Evolutionary conservation across 2,113 vertebrate species (phyloP).

Genomic region (Amblyornis subalaris): DNA sequence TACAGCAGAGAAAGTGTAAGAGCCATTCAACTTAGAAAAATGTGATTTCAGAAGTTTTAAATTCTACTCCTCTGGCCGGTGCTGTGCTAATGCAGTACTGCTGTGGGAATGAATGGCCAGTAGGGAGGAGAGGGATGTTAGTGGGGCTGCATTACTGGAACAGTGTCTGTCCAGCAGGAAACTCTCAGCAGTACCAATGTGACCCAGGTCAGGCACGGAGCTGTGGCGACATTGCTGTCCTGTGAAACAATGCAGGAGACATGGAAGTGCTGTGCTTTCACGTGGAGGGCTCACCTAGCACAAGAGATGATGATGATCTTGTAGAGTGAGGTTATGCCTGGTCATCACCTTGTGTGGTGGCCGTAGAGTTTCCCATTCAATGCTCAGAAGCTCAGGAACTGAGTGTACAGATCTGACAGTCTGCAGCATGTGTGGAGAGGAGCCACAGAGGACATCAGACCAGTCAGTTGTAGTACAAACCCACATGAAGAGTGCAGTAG

Average conservation of each 20-base stretch:
- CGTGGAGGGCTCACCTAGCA: rapidly evolving
- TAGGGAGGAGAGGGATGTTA: neutral
- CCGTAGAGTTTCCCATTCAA: neutral
- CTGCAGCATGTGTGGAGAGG: neutral
- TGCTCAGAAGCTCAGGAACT: neutral
- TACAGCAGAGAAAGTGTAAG: neutral
- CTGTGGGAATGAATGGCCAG: neutral
- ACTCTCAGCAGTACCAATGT: neutral
- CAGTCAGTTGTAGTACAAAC: neutral
- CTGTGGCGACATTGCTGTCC: neutral
- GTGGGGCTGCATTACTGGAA: neutral
- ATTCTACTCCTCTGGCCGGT: neutral
- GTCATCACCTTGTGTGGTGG: neutral
- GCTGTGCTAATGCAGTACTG: neutral
- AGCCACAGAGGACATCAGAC: neutral
- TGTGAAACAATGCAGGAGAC: rapidly evolving
- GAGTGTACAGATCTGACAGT: neutral
- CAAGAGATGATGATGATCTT: too few species aligned
- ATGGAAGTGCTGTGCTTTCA: neutral
- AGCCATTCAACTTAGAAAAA: neutral
- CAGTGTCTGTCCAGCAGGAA: neutral
- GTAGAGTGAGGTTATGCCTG: neutral
- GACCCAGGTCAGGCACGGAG: rapidly evolving
- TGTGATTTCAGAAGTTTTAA: neutral
- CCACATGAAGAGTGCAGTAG: neutral